Base-by-base conservation (phyloP, 1,140 invertebrate species). In the Melipona quadrifasciata region DNA sequence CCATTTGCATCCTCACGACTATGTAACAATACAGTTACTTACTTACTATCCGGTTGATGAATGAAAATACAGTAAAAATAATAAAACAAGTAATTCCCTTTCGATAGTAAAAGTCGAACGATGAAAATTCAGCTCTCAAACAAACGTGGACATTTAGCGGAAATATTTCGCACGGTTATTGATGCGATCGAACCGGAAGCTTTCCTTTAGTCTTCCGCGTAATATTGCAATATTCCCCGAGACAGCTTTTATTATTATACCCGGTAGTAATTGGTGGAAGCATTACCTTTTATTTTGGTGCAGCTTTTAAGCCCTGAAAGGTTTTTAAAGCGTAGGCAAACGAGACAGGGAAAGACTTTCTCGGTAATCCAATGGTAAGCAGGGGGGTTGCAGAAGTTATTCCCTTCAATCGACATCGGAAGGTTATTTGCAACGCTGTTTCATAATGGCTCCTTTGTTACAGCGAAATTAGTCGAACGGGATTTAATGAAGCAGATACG, bases 321-420 rank as follows among this genome's bases (percentile, higher is more conserved):
- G 67, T 39, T 39, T 47, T 70, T 39, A 70, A 70, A 39, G 34
- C 67, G 67, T 24, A 70, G 67, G 67, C 21, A 70, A 70, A 70
- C 34, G 67, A 70, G 67, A 39, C 34, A 5, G 67, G 5, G 5
- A 39, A 70, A 39, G 67, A 70, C 67, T 24, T 70, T 70, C 67
- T 24, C 19, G 34, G 34, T 70, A 70, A 70, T 70, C 67, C 67
- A 24, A 70, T 39, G 67, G 67, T 70, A 70, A 70, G 67, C 21
- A 70, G 34, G 67, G 21, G 39, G 39, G 31, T 47, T 39, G 21
- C 24, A 70, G 11, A 70, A 70, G 16, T 70, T 70, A 24, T 70
- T 70, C 67, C 10, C 34, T 70, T 70, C 67, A 24, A 34, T 70
- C 67, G 67, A 70, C 67, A 70, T 39, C 31, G 21, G 3, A 68